Conservation (phyloP, 2,888 invertebrate genomes). For the Epistrophe eligans region DNA sequence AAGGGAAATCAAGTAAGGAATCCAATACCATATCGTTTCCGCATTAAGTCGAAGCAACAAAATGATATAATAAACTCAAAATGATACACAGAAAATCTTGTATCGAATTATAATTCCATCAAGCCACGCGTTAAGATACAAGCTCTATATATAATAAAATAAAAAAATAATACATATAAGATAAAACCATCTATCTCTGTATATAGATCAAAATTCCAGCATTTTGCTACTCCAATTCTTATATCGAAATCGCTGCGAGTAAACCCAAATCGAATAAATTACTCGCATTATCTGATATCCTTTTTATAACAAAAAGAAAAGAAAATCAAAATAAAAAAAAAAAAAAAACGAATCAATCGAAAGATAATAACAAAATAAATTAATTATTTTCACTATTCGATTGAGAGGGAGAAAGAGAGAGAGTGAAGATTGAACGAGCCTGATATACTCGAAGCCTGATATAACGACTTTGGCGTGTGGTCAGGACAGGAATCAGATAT, state of each 20-base stretch:
- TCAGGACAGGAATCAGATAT: neutral
- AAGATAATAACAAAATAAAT: conserved; percentile 45
- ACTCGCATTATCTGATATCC: conserved; percentile 51
- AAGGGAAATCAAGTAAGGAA: neutral
- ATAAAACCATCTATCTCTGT: neutral
- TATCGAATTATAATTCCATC: conserved; percentile 18
- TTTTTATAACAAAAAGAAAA: neutral
- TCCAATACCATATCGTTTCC: conserved; percentile 20
- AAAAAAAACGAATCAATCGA: conserved; percentile 28
- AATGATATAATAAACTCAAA: conserved; percentile 10
- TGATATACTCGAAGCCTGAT: neutral
- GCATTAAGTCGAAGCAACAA: neutral
- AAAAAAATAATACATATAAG: neutral
- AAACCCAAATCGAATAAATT: conserved; percentile 57
- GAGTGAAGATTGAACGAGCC: neutral
- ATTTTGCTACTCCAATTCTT: conserved; percentile 5
- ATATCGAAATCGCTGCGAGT: conserved; percentile 14
- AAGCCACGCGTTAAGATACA: conserved; percentile 14
- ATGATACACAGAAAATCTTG: neutral
- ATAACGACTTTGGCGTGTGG: neutral
- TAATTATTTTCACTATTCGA: conserved; percentile 43
- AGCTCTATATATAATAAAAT: neutral
- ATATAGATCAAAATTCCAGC: neutral
- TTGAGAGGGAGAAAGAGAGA: neutral
- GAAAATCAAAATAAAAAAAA: neutral